Evolutionary conservation across 2,113 vertebrate species (phyloP).

Genomic region (Calonectris borealis): DNA sequence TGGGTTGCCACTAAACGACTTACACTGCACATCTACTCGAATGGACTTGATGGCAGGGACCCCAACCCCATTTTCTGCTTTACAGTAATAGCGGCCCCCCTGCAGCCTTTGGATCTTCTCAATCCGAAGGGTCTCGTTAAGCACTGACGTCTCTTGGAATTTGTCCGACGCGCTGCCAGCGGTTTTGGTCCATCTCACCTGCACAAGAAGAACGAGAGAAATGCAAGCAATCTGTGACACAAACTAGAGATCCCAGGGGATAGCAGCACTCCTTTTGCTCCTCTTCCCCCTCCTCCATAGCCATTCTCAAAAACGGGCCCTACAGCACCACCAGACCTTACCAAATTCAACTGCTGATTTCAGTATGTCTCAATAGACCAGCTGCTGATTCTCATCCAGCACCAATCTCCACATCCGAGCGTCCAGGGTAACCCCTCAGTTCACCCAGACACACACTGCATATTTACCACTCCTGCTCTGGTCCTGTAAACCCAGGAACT

Average conservation of each 20-base stretch:
- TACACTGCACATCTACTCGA: conserved; percentile 99
- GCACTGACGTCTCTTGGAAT: conserved; percentile 97
- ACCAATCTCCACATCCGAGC: fast-evolving
- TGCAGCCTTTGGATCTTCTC: conserved; percentile 90
- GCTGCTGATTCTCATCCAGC: not conserved
- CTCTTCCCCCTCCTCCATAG: not conserved
- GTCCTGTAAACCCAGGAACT: not conserved
- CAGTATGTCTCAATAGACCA: not conserved
- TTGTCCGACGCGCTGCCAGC: conserved; percentile 96
- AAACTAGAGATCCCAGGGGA: not conserved
- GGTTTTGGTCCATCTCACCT: conserved; percentile 98
- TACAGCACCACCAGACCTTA: not conserved
- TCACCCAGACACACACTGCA: not conserved
- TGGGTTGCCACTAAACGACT: conserved; percentile 77
- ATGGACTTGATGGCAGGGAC: conserved; percentile 99
- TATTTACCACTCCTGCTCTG: not conserved
- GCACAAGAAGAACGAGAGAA: not conserved
- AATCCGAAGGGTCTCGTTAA: conserved; percentile 95
- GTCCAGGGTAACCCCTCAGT: not conserved
- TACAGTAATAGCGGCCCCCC: conserved; percentile 99
- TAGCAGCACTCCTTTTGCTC: not conserved
- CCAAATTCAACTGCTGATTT: not conserved
- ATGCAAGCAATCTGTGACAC: not conserved
- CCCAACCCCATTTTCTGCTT: conserved; percentile 98
- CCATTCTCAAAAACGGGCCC: not conserved